phyloP scores from a whole-genome alignment of 2,797 vertebrate species.

The Columba guinea region DNA sequence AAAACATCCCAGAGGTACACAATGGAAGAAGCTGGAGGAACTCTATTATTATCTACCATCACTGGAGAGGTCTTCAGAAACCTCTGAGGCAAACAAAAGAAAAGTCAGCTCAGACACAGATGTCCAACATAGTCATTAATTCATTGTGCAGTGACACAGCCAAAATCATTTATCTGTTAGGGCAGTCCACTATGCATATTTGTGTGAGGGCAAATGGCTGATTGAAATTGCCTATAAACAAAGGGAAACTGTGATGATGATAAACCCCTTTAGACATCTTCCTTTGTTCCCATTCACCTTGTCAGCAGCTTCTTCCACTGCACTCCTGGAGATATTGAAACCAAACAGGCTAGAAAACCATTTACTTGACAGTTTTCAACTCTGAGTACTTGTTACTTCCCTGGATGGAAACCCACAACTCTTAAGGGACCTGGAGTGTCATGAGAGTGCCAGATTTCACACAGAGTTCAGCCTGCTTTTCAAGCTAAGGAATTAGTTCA shows the following conservation, averaged over 20 bases:
- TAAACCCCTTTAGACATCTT: neutral
- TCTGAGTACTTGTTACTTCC: neutral
- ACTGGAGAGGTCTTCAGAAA: neutral
- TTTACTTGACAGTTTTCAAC: neutral
- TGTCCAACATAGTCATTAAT: neutral
- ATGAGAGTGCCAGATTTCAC: neutral
- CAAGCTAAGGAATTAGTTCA: neutral
- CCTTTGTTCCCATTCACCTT: neutral
- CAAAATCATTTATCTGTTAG: neutral
- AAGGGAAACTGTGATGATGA: neutral
- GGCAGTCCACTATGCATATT: neutral
- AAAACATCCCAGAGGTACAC: constrained; percentile 3
- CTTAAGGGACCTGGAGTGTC: neutral
- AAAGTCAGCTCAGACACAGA: neutral
- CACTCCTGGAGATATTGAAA: neutral
- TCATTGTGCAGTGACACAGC: neutral
- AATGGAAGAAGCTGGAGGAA: neutral
- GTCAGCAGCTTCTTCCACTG: neutral
- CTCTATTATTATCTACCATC: constrained; percentile 11
- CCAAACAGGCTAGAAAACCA: neutral
- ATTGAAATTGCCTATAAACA: neutral
- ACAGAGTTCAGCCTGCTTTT: neutral
- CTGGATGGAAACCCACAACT: neutral
- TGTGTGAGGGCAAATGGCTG: neutral
- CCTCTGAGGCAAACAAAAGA: neutral